phyloP scores from a whole-genome alignment of 2,113 vertebrate species.

The Uropsilus gracilis region DNA sequence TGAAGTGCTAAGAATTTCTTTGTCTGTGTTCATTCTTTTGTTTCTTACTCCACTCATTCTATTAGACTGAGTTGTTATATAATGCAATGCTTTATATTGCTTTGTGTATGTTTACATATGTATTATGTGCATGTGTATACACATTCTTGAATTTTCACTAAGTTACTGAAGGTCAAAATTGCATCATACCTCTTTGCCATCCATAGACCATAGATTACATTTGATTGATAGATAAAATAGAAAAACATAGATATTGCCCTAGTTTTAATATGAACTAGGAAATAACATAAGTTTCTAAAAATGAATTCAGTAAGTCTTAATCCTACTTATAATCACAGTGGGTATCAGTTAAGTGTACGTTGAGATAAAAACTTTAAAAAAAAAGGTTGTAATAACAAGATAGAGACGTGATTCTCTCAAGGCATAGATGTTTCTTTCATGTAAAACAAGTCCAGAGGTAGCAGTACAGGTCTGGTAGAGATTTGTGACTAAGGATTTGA shows the following conservation, averaged over 20 bases:
- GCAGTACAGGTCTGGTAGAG: background rate
- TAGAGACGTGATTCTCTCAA: background rate
- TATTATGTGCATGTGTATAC: background rate
- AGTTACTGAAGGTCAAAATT: background rate
- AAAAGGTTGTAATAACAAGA: background rate
- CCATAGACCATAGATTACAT: background rate
- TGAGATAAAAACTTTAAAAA: background rate
- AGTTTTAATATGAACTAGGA: slow-evolving; percentile 11
- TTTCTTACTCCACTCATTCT: background rate
- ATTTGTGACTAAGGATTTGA: background rate
- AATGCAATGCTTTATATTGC: background rate
- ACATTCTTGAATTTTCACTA: background rate
- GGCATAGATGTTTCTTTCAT: background rate
- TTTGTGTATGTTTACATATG: background rate
- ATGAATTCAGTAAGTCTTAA: background rate
- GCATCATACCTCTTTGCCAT: background rate
- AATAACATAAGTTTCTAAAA: background rate
- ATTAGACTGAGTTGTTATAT: background rate
- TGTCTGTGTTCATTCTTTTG: background rate
- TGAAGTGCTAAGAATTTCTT: background rate
- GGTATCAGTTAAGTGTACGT: background rate
- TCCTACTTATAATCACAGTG: background rate
- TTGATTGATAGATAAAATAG: background rate
- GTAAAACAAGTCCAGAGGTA: background rate
- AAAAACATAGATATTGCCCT: background rate